Evolutionary conservation across 2,113 vertebrate species (phyloP), one percentile per base, ranked within the genome.

Genomic region (Pterocles orientalis): DNA sequence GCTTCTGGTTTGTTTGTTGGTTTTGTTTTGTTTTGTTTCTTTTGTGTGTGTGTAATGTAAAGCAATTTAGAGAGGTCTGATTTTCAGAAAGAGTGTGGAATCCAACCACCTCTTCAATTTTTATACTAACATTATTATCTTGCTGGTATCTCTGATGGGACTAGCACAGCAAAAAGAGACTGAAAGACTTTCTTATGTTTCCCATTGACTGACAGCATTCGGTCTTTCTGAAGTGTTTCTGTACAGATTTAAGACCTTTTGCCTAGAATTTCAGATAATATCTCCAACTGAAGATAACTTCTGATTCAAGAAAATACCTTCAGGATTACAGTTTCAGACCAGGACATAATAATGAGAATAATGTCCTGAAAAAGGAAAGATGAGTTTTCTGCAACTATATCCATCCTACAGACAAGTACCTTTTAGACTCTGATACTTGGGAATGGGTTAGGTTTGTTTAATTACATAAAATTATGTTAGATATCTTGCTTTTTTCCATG

Each of bases 71-170:
- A 80, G 34, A 73, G 24, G 36, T 61, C 41, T 88, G 45, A 53
- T 76, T 90, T 85, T 73, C 71, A 57, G 50, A 75, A 65, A 71
- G 19, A 53, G 26, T 73, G 72, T 89, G 80, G 96, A 92, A 96
- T 94, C 62, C 41, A 86, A 36, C 34, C 50, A 58, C 39, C 34
- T 85, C 26, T 76, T 80, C 57, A 45, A 11, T 93, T 76, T 69
- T n/a, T 21, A 18, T 60, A 48, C 24, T 41, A 95, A 6, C 28
- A 53, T 39, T 66, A 45, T 80, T 88, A 65, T 81, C 58, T 47
- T 70, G 8, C 21, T 73, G 25, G 7, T 58, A 33, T 36, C 45
- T 81, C 80, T 54, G 75, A 47, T 66, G 14, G 39, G 39, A 64
- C 70, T 47, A 65, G 45, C 33, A 76, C 11, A 61, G 21, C 50